Conservation (phyloP, 2,797 vertebrate genomes). For the Oryzias dopingdopingensis region DNA sequence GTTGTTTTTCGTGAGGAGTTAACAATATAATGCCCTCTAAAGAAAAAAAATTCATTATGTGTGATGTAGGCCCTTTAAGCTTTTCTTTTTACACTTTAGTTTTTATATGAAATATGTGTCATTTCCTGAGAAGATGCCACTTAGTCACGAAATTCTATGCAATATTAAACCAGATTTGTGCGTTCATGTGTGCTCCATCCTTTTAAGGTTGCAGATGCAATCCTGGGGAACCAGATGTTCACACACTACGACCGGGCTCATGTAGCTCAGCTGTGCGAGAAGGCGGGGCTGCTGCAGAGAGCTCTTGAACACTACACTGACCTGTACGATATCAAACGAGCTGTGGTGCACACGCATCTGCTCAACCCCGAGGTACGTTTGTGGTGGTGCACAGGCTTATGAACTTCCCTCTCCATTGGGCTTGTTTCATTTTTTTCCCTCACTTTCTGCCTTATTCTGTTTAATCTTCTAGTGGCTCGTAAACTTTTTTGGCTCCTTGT, state of each 20-base stretch:
- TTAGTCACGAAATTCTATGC: not conserved
- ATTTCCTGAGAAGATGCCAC: not conserved
- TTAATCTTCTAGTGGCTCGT: not conserved
- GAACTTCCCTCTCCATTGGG: not conserved
- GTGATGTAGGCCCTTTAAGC: too few species aligned
- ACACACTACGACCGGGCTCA: slow-evolving; percentile 98
- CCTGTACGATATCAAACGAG: slow-evolving; percentile 96
- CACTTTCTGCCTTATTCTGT: not conserved
- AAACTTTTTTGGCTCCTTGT: slow-evolving; percentile 89
- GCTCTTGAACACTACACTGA: slow-evolving; percentile 97
- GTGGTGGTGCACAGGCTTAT: slow-evolving; percentile 4
- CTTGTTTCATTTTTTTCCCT: not conserved
- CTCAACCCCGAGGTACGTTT: slow-evolving; percentile 93
- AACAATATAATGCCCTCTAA: too few species aligned
- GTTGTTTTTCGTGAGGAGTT: too few species aligned
- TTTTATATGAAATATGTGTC: not conserved
- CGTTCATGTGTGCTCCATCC: slow-evolving; percentile 23
- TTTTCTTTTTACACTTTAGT: too few species aligned
- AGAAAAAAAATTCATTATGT: too few species aligned
- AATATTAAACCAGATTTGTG: slow-evolving; percentile 5
- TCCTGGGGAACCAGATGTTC: slow-evolving; percentile 99
- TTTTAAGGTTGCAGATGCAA: slow-evolving; percentile 93
- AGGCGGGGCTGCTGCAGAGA: slow-evolving; percentile 95
- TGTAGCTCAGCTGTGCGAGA: slow-evolving; percentile 97
- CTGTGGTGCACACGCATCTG: slow-evolving; percentile 96